A percentile compares a stretch with the other conserved stretches of the same genome.
Evolutionary conservation across 1,140 invertebrate species (phyloP).

Genomic region (Brachionus calyciflorus): DNA sequence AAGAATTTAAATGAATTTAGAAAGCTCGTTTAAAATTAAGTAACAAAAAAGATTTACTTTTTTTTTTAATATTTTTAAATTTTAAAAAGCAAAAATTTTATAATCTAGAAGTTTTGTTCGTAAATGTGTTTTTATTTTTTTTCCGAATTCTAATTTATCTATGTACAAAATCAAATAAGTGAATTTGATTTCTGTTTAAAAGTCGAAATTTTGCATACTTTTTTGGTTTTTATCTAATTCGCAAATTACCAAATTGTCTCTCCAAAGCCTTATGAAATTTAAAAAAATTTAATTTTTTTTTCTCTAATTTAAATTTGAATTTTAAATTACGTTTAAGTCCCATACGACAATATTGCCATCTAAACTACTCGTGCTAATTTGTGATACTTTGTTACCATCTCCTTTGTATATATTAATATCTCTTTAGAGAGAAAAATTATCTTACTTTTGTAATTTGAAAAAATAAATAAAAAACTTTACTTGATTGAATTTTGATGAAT

Average conservation of each 20-base stretch:
- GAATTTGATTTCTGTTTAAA: no score
- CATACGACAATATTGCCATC: constrained; percentile 36
- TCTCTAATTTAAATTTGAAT: background rate
- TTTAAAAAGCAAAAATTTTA: no score
- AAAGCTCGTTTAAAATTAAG: constrained; percentile 15
- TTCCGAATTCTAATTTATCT: constrained; percentile 4
- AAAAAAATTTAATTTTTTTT: background rate
- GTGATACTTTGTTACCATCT: background rate
- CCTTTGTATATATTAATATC: constrained; percentile 5
- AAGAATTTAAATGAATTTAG: background rate
- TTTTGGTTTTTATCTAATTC: background rate
- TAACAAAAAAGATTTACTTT: constrained; percentile 27
- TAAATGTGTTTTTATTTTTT: background rate
- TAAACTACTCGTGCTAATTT: constrained; percentile 18
- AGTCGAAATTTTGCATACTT: background rate
- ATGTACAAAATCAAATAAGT: no score
- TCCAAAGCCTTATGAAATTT: background rate
- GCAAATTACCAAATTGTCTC: constrained; percentile 31
- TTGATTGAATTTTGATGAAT: constrained; percentile 47
- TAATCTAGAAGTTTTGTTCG: no score
- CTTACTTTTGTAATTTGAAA: background rate
- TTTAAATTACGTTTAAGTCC: constrained; percentile 5
- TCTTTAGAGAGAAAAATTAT: background rate
- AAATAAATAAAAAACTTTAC: background rate
- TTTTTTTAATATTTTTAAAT: background rate